Percentiles rank a stretch among this genome's conserved stretches.
phyloP scores from a whole-genome alignment of 1,140 invertebrate genomes.

The Ctenoplectra terminalis region DNA sequence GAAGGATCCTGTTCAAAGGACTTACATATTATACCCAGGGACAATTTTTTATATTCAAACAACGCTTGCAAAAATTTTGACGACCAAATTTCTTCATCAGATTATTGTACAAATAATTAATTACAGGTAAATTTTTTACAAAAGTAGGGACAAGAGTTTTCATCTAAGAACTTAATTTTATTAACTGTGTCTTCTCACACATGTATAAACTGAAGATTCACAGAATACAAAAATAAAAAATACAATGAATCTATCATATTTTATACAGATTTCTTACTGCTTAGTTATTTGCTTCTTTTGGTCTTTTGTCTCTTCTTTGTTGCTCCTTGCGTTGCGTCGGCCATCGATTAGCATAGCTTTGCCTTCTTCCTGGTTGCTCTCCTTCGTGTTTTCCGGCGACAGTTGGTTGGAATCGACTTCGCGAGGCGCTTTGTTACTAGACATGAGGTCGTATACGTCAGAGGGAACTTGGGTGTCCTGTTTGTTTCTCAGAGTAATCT shows the following conservation, averaged over 20 bases:
- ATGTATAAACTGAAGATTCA: background rate
- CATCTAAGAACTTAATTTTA: background rate
- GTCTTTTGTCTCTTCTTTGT: background rate
- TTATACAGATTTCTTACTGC: background rate
- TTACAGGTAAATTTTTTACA: background rate
- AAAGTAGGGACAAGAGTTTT: background rate
- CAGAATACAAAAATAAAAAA: slow-evolving; percentile 26
- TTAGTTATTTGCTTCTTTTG: background rate
- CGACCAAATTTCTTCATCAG: background rate
- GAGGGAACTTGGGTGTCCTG: background rate
- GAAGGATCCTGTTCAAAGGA: slow-evolving; percentile 12
- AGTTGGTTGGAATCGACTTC: background rate
- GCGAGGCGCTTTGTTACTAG: background rate
- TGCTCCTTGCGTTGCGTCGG: background rate
- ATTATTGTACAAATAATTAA: background rate
- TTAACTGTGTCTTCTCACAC: background rate
- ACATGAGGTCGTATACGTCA: background rate
- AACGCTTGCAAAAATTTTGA: background rate
- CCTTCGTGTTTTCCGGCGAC: background rate
- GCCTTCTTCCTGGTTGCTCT: background rate
- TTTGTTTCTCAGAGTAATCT: background rate
- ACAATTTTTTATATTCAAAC: background rate
- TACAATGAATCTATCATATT: background rate
- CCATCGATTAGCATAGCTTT: background rate
- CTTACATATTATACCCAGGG: slow-evolving; percentile 7